These are phyloP conservation scores for Dolichomitus sp. DNA, from an alignment of 2,888 invertebrate genomes.

Conservation along the genomic window DNA sequence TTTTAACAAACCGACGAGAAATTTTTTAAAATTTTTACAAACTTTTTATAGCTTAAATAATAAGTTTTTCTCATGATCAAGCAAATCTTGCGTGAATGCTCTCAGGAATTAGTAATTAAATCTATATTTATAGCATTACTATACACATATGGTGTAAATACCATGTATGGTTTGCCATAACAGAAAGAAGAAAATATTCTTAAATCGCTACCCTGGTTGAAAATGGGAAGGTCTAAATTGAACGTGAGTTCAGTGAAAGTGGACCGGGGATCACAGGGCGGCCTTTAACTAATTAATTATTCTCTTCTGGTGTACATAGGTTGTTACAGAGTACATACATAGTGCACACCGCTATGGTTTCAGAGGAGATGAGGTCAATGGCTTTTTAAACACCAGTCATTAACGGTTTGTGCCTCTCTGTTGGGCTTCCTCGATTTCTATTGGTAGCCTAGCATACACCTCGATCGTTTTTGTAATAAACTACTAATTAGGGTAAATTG, in stretches of 20 bases:
- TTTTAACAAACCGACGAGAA: neutral
- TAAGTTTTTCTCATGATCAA: too few species aligned
- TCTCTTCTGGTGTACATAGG: constrained; percentile 60
- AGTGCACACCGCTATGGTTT: constrained; percentile 28
- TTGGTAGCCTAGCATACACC: constrained; percentile 15
- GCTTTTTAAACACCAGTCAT: constrained; percentile 68
- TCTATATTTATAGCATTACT: too few species aligned
- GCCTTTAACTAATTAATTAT: constrained; percentile 67
- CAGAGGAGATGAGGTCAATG: constrained; percentile 65
- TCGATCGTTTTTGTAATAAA: constrained; percentile 42
- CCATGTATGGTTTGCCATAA: too few species aligned
- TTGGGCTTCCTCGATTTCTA: constrained; percentile 63
- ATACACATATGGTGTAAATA: too few species aligned
- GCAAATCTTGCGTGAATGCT: too few species aligned
- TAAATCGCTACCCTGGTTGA: constrained; percentile 6
- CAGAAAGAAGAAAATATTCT: constrained; percentile 14
- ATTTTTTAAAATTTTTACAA: too few species aligned
- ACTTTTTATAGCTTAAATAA: too few species aligned
- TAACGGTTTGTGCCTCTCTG: constrained; percentile 52
- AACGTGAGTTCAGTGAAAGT: constrained; percentile 65
- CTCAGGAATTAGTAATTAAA: too few species aligned
- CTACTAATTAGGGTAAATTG: constrained; percentile 64
- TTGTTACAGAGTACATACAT: constrained; percentile 47
- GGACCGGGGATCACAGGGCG: constrained; percentile 65
- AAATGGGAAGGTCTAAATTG: constrained; percentile 5